phyloP scores from a whole-genome alignment of 2,888 invertebrate species.

The Ditula angustiorana region DNA sequence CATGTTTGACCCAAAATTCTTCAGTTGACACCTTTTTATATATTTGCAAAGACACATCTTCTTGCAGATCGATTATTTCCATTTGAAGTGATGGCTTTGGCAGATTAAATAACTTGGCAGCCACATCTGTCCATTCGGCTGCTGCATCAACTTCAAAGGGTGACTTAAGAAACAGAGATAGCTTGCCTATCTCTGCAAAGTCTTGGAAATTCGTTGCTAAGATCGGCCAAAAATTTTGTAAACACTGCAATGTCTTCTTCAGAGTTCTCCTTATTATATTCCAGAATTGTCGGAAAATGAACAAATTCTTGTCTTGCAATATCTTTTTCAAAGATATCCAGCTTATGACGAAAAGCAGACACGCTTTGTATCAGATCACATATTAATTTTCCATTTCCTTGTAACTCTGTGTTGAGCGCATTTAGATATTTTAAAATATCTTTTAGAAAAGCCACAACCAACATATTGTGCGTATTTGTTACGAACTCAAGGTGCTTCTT shows the following conservation, averaged over 20 bases:
- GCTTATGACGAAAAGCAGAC: slow-evolving; percentile 41
- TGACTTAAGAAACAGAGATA: slow-evolving; percentile 40
- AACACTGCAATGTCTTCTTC: slow-evolving; percentile 51
- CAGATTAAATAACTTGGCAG: slow-evolving; percentile 50
- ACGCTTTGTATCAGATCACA: slow-evolving; percentile 44
- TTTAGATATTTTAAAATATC: no score
- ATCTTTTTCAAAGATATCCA: slow-evolving; percentile 46
- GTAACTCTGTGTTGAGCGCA: no score
- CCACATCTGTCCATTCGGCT: slow-evolving; percentile 47
- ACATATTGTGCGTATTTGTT: no score
- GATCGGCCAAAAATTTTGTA: slow-evolving; percentile 44
- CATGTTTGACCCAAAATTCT: slow-evolving; percentile 22
- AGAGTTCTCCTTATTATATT: slow-evolving; percentile 48
- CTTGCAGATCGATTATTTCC: slow-evolving; percentile 18
- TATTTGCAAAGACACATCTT: slow-evolving; percentile 45
- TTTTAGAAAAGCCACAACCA: no score
- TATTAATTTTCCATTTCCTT: slow-evolving; percentile 43
- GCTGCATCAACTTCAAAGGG: slow-evolving; percentile 50
- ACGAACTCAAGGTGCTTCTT: no score
- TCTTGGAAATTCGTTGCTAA: slow-evolving; percentile 39
- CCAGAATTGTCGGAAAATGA: slow-evolving; percentile 50
- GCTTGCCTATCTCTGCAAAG: slow-evolving; percentile 21
- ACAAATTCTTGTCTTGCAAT: slow-evolving; percentile 45
- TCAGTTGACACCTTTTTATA: slow-evolving; percentile 39
- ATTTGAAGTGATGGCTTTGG: slow-evolving; percentile 44